Evolutionary conservation across 1,140 invertebrate species (phyloP), one percentile per base, ranked within the genome.

Genomic region (Sarcophaga peregrina): DNA sequence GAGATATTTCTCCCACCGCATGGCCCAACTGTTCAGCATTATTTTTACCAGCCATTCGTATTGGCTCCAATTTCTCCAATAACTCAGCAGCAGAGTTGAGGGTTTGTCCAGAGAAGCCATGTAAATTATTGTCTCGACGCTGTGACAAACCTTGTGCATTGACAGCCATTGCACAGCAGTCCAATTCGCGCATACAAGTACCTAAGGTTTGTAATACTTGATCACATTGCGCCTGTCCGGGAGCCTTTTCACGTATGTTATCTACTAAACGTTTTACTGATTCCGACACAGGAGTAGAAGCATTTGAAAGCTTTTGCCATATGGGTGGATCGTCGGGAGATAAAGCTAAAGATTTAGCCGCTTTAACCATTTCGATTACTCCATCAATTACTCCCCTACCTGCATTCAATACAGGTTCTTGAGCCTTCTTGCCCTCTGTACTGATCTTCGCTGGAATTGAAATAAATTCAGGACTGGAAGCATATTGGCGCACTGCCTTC

Each of bases 1-100:
- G 87, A 0, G 90, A 90, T 48, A 99, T 93, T 87, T 97, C 96
- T 46, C 93, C 94, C 0, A 98, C 96, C 45, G 94, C 92, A 89
- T 98, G 97, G 0, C 97, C 98, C 48, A 99, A 93, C 86, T 97
- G 96, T 91, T 99, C 97, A 0, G 98, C 96, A 92, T 99, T 97
- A 81, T 93, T 94, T 89, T 96, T 97, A 9, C 96, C 97, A 46
- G 97, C 96, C 25, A 92, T 91, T 8, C 95, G 91, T 37, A 99
- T 92, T 9, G 95, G 94, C 85, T 98, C 97, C 80, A 98, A 91
- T 54, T 95, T 95, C 84, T 97, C 95, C 78, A 93, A 88, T 85
- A 97, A 92, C 87, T 97, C 96, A 37, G 93, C 93, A 0, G 94
- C 94, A 73, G 95, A 95, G 85, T 92, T 94, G 84, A 95, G 92